Evolutionary conservation across 2,113 vertebrate species (phyloP), one percentile per base, ranked within the genome.

Genomic region (Polypterus bichir): DNA sequence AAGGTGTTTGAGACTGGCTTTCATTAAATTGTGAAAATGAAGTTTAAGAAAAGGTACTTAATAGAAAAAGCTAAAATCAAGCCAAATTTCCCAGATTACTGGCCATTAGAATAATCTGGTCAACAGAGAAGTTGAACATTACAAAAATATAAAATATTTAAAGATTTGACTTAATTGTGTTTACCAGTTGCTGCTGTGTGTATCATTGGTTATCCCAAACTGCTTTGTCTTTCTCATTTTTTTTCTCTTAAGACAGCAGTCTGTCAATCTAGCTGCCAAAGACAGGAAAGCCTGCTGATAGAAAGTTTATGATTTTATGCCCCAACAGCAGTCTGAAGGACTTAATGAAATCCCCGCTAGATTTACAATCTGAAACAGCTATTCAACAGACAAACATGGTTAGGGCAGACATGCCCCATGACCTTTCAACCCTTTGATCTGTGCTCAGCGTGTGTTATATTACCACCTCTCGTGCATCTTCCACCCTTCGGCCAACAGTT

Each of bases 291-390:
- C 76, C 79, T 79, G 60, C 62, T 78, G 80, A 84, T 82, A 84
- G 83, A 84, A 84, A 77, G 83, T 86, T 87, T 87, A 87, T 84
- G 83, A 87, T 85, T 85, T 78, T 75, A 76, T 81, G 78, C 77
- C 77, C 80, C 77, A 80, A 82, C 75, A 84, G 80, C 81, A 82
- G 77, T 72, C 77, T 83, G 80, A 78, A 81, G 77, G 77, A 83
- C 80, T 87, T 88, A 88, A 89, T 89, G 84, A 86, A 89, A 86
- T 81, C 46, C 72, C 69, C 63, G 66, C 65, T 68, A 86, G 88
- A 88, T 88, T 89, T 86, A 86, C 86, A 84, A 86, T 79, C 86
- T 86, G 86, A 83, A 87, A 80, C 66, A 74, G 80, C 77, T 75
- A 85, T 83, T 87, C 76, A 77, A 62, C 86, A 87, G 84, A 84